Evolutionary conservation across 1,140 invertebrate genomes (phyloP).

Genomic region (Babylonia areolata): DNA sequence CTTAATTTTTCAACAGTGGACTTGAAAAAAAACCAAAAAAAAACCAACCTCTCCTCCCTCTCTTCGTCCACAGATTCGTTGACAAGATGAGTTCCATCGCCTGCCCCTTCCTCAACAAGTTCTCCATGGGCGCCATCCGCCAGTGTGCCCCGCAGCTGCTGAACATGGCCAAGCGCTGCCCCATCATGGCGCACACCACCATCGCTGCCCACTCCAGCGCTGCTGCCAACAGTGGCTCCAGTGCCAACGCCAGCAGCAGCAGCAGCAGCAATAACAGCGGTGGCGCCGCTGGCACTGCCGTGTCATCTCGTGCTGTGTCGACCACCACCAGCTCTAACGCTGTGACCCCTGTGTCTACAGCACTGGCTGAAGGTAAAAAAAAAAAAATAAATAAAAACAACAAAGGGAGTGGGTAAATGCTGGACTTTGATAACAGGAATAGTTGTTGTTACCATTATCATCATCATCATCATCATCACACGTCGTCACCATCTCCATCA

Average conservation of each 20-base stretch:
- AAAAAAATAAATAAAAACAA: no score
- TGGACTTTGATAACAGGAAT: no score
- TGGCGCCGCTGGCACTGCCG: background rate
- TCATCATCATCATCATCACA: no score
- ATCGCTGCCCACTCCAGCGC: slow-evolving; percentile 39
- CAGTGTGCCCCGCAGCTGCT: slow-evolving; percentile 71
- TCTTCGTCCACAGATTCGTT: background rate
- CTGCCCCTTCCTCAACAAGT: slow-evolving; percentile 73
- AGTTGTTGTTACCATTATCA: no score
- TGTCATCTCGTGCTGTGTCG: background rate
- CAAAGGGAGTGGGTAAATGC: no score
- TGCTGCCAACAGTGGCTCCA: background rate
- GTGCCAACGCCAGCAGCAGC: background rate
- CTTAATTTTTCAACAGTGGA: no score
- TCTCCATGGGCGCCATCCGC: slow-evolving; percentile 64
- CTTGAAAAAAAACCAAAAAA: no score
- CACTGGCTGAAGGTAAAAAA: background rate
- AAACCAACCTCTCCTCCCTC: background rate
- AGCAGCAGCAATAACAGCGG: background rate
- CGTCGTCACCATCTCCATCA: no score
- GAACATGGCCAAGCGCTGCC: slow-evolving; percentile 69
- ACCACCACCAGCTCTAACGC: slow-evolving; percentile 1
- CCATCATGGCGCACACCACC: slow-evolving; percentile 68
- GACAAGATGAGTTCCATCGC: slow-evolving; percentile 63
- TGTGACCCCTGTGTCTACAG: background rate